A percentile compares a stretch with the other conserved stretches of the same genome.
These are phyloP conservation scores for Ephestia elutella DNA, from an alignment of 1,140 invertebrate species.

Conservation along the genomic window DNA sequence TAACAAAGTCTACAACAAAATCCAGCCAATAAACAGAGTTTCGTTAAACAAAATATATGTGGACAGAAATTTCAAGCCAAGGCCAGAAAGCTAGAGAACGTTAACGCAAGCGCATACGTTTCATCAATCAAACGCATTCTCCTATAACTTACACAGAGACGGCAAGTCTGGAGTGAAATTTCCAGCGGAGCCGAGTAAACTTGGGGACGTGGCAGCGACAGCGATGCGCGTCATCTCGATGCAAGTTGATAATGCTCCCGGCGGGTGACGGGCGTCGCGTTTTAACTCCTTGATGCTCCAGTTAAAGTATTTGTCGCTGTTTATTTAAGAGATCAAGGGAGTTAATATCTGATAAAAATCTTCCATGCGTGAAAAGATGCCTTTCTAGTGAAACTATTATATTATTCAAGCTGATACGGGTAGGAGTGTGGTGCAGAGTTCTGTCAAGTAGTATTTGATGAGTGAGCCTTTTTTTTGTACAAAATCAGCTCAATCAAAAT, in stretches of 20 bases:
- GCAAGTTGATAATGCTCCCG: slow-evolving; percentile 61
- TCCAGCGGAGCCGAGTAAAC: slow-evolving; percentile 61
- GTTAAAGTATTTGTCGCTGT: slow-evolving; percentile 12
- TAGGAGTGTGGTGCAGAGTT: too few species aligned
- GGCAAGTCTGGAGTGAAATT: slow-evolving; percentile 66
- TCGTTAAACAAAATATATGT: too few species aligned
- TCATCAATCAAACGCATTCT: neutral
- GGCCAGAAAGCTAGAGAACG: neutral
- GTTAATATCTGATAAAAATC: neutral
- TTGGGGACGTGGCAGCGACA: slow-evolving; percentile 64
- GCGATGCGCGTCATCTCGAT: slow-evolving; percentile 56
- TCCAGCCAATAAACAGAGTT: too few species aligned
- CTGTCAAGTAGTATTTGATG: too few species aligned
- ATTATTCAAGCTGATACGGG: too few species aligned
- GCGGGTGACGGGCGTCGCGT: slow-evolving; percentile 12
- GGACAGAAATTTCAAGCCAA: neutral
- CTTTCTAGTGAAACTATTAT: too few species aligned
- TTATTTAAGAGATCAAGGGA: slow-evolving; percentile 2
- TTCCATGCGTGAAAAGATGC: too few species aligned
- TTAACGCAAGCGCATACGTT: neutral
- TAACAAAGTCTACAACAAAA: too few species aligned
- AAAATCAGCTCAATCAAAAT: too few species aligned
- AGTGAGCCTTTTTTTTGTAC: too few species aligned
- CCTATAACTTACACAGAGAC: slow-evolving; percentile 23
- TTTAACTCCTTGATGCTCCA: slow-evolving; percentile 16